phyloP scores from a whole-genome alignment of 2,113 vertebrate genomes.

The Amazona guildingii region DNA sequence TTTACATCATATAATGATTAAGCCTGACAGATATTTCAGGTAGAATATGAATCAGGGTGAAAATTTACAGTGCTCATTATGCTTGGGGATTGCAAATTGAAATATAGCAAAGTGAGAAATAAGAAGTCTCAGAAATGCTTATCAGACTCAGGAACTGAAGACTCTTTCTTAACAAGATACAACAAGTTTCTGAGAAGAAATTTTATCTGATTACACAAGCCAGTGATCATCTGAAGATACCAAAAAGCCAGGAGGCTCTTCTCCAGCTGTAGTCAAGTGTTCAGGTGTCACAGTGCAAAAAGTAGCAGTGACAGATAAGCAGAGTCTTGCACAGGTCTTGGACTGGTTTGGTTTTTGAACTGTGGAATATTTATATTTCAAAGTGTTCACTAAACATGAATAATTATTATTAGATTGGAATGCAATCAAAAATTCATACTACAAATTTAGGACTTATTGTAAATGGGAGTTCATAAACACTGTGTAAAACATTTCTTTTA shows the following conservation, averaged over 20 bases:
- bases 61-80: not conserved
- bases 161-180: not conserved
- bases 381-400: not conserved
- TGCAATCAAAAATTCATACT: not conserved
- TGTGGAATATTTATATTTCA: not conserved
- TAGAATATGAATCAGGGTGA: not conserved
- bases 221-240: not conserved
- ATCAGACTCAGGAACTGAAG: not conserved
- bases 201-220: not conserved
- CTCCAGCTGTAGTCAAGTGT: not conserved
- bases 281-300: not conserved
- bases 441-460: not conserved
- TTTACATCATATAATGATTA: not conserved
- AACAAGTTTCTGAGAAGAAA: not conserved
- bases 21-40: not conserved
- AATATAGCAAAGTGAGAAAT: not conserved
- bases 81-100: not conserved
- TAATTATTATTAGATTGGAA: not conserved
- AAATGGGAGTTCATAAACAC: not conserved
- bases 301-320: not conserved
- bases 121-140: not conserved
- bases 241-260: not conserved
- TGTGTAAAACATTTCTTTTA: not conserved
- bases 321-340: not conserved
- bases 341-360: not conserved